These are phyloP conservation scores for Silvanus unidentatus DNA, from an alignment of 2,888 invertebrate genomes.

Conservation along the genomic window DNA sequence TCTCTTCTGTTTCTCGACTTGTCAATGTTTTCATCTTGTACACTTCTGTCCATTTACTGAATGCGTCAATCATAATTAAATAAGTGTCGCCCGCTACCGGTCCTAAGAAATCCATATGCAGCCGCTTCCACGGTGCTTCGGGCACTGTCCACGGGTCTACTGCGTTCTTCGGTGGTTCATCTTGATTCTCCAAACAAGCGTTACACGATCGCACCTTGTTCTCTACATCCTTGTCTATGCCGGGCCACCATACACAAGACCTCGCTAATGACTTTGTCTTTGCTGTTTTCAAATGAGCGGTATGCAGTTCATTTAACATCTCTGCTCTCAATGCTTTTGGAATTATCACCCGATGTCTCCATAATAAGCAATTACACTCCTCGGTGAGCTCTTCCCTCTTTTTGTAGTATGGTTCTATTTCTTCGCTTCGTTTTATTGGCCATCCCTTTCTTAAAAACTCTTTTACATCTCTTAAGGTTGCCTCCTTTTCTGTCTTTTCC, in stretches of 20 bases:
- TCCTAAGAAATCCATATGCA: neutral
- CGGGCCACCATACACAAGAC: constrained; percentile 8
- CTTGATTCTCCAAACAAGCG: neutral
- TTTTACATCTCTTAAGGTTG: constrained; percentile 3
- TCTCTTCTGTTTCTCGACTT: neutral
- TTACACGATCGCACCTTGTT: neutral
- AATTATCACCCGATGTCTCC: neutral
- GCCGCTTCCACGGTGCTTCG: neutral
- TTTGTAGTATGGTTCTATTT: neutral
- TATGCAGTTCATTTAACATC: neutral
- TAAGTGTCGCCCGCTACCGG: neutral
- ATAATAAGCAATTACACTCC: neutral
- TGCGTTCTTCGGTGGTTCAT: neutral
- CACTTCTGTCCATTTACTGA: constrained; percentile 6
- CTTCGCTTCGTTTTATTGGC: constrained; percentile 1
- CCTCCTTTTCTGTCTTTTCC: too few species aligned
- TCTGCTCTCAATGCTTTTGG: neutral
- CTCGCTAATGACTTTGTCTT: constrained; percentile 1
- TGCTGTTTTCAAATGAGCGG: neutral
- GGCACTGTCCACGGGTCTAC: neutral
- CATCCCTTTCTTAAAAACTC: constrained; percentile 4
- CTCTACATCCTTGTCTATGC: constrained; percentile 6
- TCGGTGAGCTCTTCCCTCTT: neutral
- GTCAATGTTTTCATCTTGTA: neutral
- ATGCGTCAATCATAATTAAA: constrained; percentile 5